A percentile compares a stretch with the other conserved stretches of the same genome.
Conservation (phyloP, 2,113 vertebrate genomes). For the Hippocampus comes region DNA sequence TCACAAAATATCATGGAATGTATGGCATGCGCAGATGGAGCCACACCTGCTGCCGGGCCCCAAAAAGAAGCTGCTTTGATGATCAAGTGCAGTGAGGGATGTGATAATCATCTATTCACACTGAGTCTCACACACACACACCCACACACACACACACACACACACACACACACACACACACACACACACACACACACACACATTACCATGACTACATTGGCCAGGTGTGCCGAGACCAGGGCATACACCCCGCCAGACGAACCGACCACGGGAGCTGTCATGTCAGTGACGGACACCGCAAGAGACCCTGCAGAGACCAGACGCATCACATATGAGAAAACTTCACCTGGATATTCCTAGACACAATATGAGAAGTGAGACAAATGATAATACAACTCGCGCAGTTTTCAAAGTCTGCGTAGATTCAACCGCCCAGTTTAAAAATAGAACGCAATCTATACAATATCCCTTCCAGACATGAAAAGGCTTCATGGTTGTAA, state of each 20-base stretch:
- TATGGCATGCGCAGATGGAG: conserved; percentile 49
- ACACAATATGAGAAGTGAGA: background rate
- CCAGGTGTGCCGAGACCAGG: conserved; percentile 92
- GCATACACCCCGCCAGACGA: conserved; percentile 96
- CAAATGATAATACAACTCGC: background rate
- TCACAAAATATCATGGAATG: conserved; percentile 37
- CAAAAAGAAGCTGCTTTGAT: conserved; percentile 26
- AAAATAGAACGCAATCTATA: background rate
- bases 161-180: conserved; percentile 14
- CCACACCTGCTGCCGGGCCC: conserved; percentile 40
- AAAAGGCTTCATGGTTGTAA: background rate
- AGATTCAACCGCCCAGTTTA: background rate
- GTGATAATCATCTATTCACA: conserved; percentile 20
- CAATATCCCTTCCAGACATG: background rate
- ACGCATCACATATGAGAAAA: conserved; percentile 15
- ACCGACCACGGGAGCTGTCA: conserved; percentile 92
- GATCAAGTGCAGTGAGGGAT: conserved; percentile 34
- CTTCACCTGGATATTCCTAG: background rate
- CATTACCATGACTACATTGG: conserved; percentile 95
- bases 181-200: conserved; percentile 1
- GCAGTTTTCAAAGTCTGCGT: background rate
- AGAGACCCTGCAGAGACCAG: conserved; percentile 80
- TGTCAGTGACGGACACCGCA: conserved; percentile 91
- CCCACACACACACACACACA: conserved; percentile 6
- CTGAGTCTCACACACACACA: conserved; percentile 5